phyloP scores from a whole-genome alignment of 2,113 vertebrate species.

The Thamnaconus septentrionalis region DNA sequence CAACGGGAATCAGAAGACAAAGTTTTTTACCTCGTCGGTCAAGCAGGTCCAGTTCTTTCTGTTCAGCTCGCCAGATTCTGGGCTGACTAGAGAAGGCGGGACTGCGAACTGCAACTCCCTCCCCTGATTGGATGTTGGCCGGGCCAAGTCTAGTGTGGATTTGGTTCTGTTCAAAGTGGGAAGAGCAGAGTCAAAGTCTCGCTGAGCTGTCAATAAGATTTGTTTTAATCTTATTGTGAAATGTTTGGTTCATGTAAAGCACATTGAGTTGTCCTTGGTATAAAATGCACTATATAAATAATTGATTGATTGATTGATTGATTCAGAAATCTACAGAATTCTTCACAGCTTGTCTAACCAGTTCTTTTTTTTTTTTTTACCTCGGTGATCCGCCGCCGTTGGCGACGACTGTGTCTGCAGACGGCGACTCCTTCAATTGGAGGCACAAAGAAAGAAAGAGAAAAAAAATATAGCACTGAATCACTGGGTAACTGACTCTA shows the following conservation, averaged over 20 bases:
- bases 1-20: neutral
- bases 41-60: constrained; percentile 81
- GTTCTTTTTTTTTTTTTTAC: constrained; percentile 60
- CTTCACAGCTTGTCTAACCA: too few species aligned
- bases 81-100: constrained; percentile 58
- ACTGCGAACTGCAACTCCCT: constrained; percentile 53
- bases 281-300: too few species aligned
- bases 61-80: constrained; percentile 68
- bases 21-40: constrained; percentile 71
- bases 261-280: too few species aligned
- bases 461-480: neutral
- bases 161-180: constrained; percentile 78
- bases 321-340: too few species aligned
- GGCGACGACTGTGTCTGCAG: constrained; percentile 76
- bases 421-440: constrained; percentile 79
- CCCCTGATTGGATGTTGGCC: constrained; percentile 59
- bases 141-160: constrained; percentile 85
- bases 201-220: too few species aligned
- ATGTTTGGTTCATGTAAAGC: too few species aligned
- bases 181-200: neutral
- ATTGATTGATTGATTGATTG: too few species aligned
- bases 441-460: constrained; percentile 24
- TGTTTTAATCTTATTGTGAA: too few species aligned
- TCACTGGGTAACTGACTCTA: neutral
- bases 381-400: constrained; percentile 84